Base-by-base conservation (phyloP, 1,140 invertebrate species). In the Portunus trituberculatus region DNA sequence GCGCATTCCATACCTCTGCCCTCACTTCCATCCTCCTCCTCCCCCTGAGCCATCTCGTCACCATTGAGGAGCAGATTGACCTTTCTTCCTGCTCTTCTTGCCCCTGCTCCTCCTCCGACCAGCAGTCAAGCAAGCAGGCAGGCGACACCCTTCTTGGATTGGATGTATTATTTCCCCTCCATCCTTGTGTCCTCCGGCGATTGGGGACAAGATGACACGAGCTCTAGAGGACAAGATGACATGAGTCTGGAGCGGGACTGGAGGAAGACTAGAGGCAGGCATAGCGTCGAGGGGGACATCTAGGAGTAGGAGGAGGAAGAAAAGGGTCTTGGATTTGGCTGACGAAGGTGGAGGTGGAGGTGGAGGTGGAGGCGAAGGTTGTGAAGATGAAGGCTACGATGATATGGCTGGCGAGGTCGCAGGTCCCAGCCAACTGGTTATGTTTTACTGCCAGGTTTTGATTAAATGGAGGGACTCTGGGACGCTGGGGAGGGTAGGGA, bases 381-480 rank as follows among this genome's bases (percentile, higher is more conserved):
- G 67, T 12, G n/a, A 76, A 76, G 67, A 76, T 25, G 4, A 76
- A 76, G 67, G 25, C 67, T 76, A 76, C n/a, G 67, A 76, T 76
- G 67, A 76, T 76, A 76, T n/a, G 67, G 16, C 67, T 76, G 67
- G 20, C 67, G 25, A 76, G 67, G 67, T 76, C 67, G 0, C 67
- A 76, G 67, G 20, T 76, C 67, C n/a, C 67, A 25, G 67, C 67
- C 67, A 76, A 76, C 67, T 76, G 67, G 67, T 76, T 76, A 76
- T 76, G 67, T 76, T 76, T 76, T 76, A 76, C 67, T 76, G 67
- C 67, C 67, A 76, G 67, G 12, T 76, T 76, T 76, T 76, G 67
- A 76, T 76, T 76, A 76, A 76, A 76, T 76, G 67, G 67, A 76
- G 67, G 67, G n/a, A 59, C 52, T 12, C 52, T 59, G n/a, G 67